Evolutionary conservation across 2,797 vertebrate species (phyloP).

Genomic region (Manis crassicaudata): DNA sequence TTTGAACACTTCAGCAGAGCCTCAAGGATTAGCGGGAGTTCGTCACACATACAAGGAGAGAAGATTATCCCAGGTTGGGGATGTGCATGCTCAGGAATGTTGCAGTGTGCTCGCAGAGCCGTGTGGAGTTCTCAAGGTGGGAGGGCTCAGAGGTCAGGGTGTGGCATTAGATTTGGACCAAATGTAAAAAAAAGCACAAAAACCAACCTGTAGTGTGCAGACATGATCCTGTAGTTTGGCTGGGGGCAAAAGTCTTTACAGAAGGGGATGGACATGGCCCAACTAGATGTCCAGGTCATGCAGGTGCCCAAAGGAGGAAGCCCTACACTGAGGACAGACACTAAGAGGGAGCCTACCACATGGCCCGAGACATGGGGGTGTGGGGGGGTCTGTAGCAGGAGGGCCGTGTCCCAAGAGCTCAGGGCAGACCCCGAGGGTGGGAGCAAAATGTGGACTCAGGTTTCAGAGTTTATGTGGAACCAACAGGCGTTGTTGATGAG

Average conservation of each 20-base stretch:
- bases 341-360: fast-evolving
- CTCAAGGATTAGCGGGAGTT: not conserved
- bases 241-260: not conserved
- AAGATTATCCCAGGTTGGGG: not conserved
- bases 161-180: not conserved
- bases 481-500: not conserved
- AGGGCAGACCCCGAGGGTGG: too few species aligned
- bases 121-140: not conserved
- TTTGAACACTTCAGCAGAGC: not conserved
- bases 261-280: not conserved
- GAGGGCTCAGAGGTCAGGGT: not conserved
- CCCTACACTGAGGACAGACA: fast-evolving
- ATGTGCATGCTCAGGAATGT: not conserved
- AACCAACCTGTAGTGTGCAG: not conserved
- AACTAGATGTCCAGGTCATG: not conserved
- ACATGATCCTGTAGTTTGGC: not conserved
- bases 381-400: not conserved
- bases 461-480: not conserved
- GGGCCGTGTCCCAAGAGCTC: not conserved
- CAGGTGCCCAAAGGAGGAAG: not conserved
- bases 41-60: not conserved
- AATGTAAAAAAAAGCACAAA: not conserved
- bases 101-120: fast-evolving
- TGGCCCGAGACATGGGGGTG: too few species aligned
- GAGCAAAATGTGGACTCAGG: not conserved